These are phyloP conservation scores for Lagopus muta DNA, from an alignment of 2,113 vertebrate species.

Conservation along the genomic window DNA sequence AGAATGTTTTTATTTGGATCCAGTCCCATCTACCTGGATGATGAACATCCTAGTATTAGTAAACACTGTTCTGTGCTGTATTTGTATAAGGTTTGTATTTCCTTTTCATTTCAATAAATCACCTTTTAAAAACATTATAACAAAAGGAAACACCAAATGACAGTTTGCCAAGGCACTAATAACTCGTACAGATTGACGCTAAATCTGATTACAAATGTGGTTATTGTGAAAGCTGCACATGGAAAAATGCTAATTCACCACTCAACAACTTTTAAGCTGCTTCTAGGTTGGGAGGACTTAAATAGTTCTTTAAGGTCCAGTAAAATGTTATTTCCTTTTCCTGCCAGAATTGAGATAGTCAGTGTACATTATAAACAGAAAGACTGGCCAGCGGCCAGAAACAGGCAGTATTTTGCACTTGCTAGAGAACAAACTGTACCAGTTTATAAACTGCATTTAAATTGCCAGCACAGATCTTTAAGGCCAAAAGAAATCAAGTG, in stretches of 20 bases:
- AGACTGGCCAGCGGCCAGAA: constrained; percentile 12
- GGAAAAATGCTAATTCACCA: constrained; percentile 45
- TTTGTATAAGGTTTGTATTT: constrained; percentile 36
- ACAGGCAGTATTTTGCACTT: not conserved
- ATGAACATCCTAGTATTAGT: not conserved
- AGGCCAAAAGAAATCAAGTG: not conserved
- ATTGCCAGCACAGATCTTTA: not conserved
- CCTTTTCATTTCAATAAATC: not conserved
- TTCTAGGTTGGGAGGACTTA: constrained; percentile 18
- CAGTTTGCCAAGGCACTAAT: constrained; percentile 24
- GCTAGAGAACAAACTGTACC: constrained; percentile 42
- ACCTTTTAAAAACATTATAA: not conserved
- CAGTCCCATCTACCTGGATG: not conserved
- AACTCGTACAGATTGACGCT: constrained; percentile 6
- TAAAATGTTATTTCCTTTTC: not conserved
- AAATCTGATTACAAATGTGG: constrained; percentile 46
- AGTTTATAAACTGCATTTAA: not conserved
- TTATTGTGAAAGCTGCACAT: constrained; percentile 6
- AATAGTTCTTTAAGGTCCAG: constrained; percentile 4
- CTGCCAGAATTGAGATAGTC: constrained; percentile 4
- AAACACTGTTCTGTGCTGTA: not conserved
- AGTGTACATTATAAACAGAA: constrained; percentile 21
- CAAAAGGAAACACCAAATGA: constrained; percentile 7
- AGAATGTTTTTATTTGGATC: not conserved
- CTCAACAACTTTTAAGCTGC: constrained; percentile 42